A percentile compares a stretch with the other conserved stretches of the same genome.
Evolutionary conservation across 2,797 vertebrate species (phyloP).

Genomic region (Cryptoblepharus egeriae): DNA sequence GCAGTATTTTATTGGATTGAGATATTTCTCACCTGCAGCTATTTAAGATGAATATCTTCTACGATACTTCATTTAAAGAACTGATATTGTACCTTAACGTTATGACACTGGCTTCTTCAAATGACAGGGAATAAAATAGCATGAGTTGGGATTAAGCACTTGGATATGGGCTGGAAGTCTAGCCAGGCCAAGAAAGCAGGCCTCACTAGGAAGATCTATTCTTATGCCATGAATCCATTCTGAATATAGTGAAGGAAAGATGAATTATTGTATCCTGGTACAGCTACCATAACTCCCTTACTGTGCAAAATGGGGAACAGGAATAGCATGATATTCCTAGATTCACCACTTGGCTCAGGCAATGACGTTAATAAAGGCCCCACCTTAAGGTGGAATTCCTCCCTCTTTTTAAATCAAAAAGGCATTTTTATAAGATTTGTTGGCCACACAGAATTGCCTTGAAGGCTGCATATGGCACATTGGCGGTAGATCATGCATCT

Average conservation of each 20-base stretch:
- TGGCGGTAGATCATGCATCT: neutral
- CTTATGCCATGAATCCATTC: neutral
- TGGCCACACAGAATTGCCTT: neutral
- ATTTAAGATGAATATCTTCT: neutral
- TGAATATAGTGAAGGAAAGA: neutral
- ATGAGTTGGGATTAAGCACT: neutral
- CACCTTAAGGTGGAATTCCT: neutral
- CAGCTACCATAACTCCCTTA: neutral
- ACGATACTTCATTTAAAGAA: too few relatives aligned
- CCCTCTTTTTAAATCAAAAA: neutral
- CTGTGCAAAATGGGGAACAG: neutral
- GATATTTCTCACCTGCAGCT: neutral
- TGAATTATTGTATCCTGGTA: neutral
- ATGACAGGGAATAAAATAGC: neutral
- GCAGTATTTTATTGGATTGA: too few relatives aligned
- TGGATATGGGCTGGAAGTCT: neutral
- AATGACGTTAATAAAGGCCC: neutral
- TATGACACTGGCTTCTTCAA: neutral
- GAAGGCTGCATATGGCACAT: conserved; percentile 1
- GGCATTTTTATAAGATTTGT: neutral
- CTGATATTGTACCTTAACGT: neutral
- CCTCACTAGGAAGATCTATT: neutral
- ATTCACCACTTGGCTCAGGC: neutral
- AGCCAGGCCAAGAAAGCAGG: neutral
- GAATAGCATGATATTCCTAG: neutral